Evolutionary conservation across 2,113 vertebrate genomes (phyloP).

Genomic region (Hymenochirus boettgeri): DNA sequence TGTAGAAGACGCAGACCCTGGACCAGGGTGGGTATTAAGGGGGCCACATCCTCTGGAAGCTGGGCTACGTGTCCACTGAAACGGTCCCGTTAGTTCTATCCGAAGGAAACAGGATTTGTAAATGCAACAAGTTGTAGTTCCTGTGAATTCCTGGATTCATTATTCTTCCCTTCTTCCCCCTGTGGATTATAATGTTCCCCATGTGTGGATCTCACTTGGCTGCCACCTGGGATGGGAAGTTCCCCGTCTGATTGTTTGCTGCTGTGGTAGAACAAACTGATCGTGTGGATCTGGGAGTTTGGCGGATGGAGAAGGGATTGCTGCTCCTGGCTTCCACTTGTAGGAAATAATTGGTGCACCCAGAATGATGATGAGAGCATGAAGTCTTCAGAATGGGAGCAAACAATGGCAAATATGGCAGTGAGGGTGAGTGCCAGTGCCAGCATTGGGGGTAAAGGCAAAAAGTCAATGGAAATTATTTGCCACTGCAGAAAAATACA

Average conservation of each 20-base stretch:
- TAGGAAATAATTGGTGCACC: constrained; percentile 53
- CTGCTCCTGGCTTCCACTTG: not conserved
- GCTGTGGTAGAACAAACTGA: too few species aligned
- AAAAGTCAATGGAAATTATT: too few species aligned
- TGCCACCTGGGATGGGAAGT: not conserved
- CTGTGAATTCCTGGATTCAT: too few species aligned
- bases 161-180: not conserved
- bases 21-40: too few species aligned
- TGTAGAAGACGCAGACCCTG: too few species aligned
- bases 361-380: constrained; percentile 67
- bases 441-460: not conserved
- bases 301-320: not conserved
- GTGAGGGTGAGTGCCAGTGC: constrained; percentile 79
- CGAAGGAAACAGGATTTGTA: too few species aligned
- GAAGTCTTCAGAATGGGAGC: constrained; percentile 90
- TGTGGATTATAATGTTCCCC: constrained; percentile 24
- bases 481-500: too few species aligned
- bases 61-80: too few species aligned
- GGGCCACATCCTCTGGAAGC: too few species aligned
- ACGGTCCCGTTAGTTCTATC: too few species aligned
- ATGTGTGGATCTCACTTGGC: not conserved
- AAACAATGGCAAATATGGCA: constrained; percentile 96
- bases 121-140: too few species aligned
- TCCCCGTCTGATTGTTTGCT: too few species aligned
- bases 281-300: not conserved